phyloP scores from a whole-genome alignment of 2,113 vertebrate species.

The Onychorhynchus coronatus region DNA sequence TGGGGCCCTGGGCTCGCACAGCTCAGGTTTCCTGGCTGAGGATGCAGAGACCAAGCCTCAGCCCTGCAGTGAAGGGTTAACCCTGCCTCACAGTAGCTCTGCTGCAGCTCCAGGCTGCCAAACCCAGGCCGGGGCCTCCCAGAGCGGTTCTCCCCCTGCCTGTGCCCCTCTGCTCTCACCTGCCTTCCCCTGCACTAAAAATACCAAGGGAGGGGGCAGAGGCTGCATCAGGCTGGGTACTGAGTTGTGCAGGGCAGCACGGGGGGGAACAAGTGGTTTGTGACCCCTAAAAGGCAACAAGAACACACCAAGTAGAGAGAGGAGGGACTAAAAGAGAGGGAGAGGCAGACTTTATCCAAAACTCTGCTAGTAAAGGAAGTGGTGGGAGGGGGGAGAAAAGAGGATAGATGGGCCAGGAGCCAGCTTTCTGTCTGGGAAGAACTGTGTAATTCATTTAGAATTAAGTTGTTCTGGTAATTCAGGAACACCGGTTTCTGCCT shows the following conservation, averaged over 20 bases:
- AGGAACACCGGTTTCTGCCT: neutral
- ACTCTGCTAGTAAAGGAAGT: neutral
- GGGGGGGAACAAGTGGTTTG: neutral
- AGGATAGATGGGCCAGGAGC: neutral
- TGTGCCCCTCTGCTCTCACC: constrained; percentile 36
- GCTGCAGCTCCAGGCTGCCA: neutral
- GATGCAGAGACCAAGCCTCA: neutral
- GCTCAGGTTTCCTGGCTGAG: neutral
- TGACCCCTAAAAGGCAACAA: neutral
- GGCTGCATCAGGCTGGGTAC: neutral
- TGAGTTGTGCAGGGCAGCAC: neutral
- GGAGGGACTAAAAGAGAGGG: neutral
- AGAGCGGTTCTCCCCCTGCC: neutral
- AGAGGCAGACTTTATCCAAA: neutral
- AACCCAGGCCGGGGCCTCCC: neutral
- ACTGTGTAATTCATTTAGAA: neutral
- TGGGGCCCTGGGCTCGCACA: neutral
- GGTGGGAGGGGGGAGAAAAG: neutral
- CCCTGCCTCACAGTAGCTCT: neutral
- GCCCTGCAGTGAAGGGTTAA: neutral
- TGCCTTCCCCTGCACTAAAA: neutral
- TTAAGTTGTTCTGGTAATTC: neutral
- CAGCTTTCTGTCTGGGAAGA: neutral
- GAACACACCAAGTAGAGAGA: neutral
- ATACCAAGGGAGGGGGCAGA: neutral